Conservation (phyloP, 1,140 invertebrate genomes). For the Mamestra configurata region DNA sequence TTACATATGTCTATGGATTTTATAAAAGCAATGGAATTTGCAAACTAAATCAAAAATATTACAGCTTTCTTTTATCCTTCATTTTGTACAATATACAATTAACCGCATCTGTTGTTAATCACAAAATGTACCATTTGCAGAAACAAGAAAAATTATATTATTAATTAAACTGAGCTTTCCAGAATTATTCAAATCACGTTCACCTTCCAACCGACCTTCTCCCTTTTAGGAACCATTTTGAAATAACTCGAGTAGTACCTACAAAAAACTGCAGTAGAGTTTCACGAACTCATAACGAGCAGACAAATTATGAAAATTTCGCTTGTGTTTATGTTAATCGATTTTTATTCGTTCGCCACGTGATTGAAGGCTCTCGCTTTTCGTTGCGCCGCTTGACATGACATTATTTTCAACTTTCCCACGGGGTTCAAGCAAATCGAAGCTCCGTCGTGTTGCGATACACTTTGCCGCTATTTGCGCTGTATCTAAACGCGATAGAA, state of each 20-base stretch:
- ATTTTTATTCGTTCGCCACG: slow-evolving; percentile 57
- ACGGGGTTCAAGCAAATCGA: slow-evolving; percentile 58
- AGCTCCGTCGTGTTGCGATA: slow-evolving; percentile 38
- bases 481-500: slow-evolving; percentile 26
- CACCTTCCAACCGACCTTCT: slow-evolving; percentile 32
- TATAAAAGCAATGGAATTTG: not conserved
- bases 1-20: not conserved
- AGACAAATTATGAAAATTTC: slow-evolving; percentile 64
- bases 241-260: slow-evolving; percentile 18
- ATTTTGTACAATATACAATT: not conserved
- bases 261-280: slow-evolving; percentile 30
- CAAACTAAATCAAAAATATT: not conserved
- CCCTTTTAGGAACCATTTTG: slow-evolving; percentile 20
- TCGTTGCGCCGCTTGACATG: slow-evolving; percentile 62
- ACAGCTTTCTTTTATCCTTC: not conserved
- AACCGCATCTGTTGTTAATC: slow-evolving; percentile 15
- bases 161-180: slow-evolving; percentile 22
- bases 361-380: slow-evolving; percentile 72
- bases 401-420: slow-evolving; percentile 66
- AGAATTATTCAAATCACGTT: slow-evolving; percentile 45
- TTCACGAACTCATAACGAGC: slow-evolving; percentile 52
- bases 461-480: slow-evolving; percentile 39
- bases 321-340: slow-evolving; percentile 52
- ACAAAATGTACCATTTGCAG: slow-evolving; percentile 22
- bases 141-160: slow-evolving; percentile 31